phyloP scores from a whole-genome alignment of 2,113 vertebrate species.

The Catharus minimus region DNA sequence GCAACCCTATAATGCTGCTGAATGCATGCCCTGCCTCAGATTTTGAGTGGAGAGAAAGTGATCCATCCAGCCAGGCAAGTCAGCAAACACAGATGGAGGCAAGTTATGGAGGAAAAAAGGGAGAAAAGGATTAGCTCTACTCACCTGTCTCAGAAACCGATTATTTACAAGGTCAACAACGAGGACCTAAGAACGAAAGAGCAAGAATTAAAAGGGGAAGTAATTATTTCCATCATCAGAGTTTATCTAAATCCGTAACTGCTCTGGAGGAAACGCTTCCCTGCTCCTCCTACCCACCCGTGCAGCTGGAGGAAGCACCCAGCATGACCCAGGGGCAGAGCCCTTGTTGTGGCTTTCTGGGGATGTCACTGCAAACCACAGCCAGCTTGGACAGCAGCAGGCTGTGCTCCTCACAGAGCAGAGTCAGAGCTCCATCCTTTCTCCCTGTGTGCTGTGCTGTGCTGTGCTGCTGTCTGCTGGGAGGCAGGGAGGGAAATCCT shows the following conservation, averaged over 20 bases:
- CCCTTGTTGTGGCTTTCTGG: neutral
- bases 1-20: fast-evolving
- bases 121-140: neutral
- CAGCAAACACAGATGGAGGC: neutral
- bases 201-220: neutral
- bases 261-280: neutral
- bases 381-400: neutral
- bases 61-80: neutral
- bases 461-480: fast-evolving
- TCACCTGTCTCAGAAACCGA: conserved; percentile 92
- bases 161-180: conserved; percentile 94
- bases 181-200: conserved; percentile 81
- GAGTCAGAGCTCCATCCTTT: neutral
- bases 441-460: fast-evolving
- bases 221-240: neutral
- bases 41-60: neutral
- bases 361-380: neutral
- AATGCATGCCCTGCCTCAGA: neutral
- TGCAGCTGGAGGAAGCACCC: neutral
- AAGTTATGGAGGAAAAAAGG: neutral
- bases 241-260: neutral
- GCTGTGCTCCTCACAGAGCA: fast-evolving
- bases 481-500: neutral
- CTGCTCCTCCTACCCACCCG: neutral
- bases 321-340: neutral